These are phyloP conservation scores for Netelia fuscicornis DNA, from an alignment of 2,888 invertebrate species.

Conservation along the genomic window DNA sequence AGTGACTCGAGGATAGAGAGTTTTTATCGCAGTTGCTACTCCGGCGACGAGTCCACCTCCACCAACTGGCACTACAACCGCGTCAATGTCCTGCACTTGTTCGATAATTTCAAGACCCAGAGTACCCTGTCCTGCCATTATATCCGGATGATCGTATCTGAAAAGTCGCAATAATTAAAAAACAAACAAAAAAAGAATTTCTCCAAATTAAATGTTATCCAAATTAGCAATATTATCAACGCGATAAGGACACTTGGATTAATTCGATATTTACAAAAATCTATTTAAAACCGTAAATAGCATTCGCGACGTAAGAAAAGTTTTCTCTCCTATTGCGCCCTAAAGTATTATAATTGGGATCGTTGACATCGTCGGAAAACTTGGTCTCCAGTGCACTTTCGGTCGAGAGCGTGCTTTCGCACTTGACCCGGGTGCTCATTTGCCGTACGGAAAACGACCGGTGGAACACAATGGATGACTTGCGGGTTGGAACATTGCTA, in stretches of 20 bases:
- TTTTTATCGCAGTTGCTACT: slow-evolving; percentile 95
- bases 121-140: slow-evolving; percentile 98
- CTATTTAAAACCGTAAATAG: no score
- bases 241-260: no score
- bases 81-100: slow-evolving; percentile 95
- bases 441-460: slow-evolving; percentile 28
- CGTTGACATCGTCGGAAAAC: slow-evolving; percentile 5
- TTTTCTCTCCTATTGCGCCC: neutral
- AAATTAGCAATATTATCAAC: neutral
- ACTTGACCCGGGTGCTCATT: slow-evolving; percentile 37
- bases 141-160: slow-evolving; percentile 97
- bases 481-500: neutral
- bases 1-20: slow-evolving; percentile 92
- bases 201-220: neutral
- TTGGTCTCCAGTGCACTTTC: neutral
- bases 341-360: slow-evolving; percentile 9
- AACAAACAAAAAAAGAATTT: neutral
- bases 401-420: slow-evolving; percentile 30
- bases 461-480: slow-evolving; percentile 35
- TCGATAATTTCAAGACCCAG: slow-evolving; percentile 96
- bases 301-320: neutral
- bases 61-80: slow-evolving; percentile 96
- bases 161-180: slow-evolving; percentile 44
- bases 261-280: no score
- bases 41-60: slow-evolving; percentile 98